Evolutionary conservation across 2,888 invertebrate genomes (phyloP).

Genomic region (Cataglyphis livida): DNA sequence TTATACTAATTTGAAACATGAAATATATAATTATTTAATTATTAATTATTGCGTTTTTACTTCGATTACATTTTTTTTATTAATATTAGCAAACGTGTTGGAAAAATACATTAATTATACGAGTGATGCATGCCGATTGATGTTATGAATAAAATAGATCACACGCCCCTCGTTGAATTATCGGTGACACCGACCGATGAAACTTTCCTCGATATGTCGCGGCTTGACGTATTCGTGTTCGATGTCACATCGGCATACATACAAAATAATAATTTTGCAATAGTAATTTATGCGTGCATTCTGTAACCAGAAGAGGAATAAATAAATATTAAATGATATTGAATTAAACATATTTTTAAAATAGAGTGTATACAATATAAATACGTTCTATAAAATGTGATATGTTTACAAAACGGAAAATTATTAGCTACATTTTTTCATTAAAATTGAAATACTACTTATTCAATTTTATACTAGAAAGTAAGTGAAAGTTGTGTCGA

Average conservation of each 20-base stretch:
- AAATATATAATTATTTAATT: neutral
- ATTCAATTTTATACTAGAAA: neutral
- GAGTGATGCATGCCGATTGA: neutral
- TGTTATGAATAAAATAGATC: conserved; percentile 64
- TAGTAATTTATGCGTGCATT: neutral
- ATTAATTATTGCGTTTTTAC: neutral
- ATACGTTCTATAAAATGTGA: neutral
- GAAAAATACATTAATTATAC: neutral
- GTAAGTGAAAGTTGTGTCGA: neutral
- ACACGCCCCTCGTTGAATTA: conserved; percentile 76
- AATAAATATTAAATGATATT: neutral
- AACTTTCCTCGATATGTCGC: conserved; percentile 49
- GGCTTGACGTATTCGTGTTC: conserved; percentile 39
- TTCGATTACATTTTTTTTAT: neutral
- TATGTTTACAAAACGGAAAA: neutral
- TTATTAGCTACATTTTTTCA: neutral
- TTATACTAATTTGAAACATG: neutral
- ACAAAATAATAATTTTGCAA: neutral
- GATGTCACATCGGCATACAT: conserved; percentile 16
- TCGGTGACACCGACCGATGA: conserved; percentile 69
- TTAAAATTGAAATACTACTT: neutral
- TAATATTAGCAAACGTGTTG: neutral
- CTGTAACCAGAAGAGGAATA: neutral
- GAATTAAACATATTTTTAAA: neutral
- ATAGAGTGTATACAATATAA: neutral